Conservation (phyloP, 2,797 vertebrate species). For the Sebastes goodei region DNA sequence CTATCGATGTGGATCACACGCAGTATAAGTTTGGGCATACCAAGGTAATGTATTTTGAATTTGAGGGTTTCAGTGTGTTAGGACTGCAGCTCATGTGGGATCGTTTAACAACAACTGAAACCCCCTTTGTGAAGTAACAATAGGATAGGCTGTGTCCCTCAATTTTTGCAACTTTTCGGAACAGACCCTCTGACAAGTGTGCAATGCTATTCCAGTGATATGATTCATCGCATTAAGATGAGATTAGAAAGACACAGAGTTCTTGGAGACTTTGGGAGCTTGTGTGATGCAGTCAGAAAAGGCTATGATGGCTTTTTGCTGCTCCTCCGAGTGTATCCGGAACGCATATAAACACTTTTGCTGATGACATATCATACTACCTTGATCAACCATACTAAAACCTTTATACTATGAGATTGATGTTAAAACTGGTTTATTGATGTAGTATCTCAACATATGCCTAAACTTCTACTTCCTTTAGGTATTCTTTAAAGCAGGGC, state of each 20-base stretch:
- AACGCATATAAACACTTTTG: too few species aligned
- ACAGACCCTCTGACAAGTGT: background rate
- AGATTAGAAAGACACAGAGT: too few species aligned
- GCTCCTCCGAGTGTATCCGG: too few species aligned
- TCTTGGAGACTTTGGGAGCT: too few species aligned
- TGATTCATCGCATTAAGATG: background rate
- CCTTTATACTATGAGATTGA: background rate
- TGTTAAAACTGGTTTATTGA: background rate
- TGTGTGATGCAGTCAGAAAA: background rate
- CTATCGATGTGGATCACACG: constrained; percentile 88
- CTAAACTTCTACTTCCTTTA: constrained; percentile 22
- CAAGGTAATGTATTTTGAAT: constrained; percentile 79
- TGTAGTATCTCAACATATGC: background rate
- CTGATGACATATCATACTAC: background rate
- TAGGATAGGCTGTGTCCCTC: background rate
- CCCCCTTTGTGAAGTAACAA: background rate
- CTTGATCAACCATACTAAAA: background rate
- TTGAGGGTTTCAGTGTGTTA: background rate
- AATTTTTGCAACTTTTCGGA: too few species aligned
- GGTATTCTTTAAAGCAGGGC: constrained; percentile 89
- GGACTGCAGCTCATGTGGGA: background rate
- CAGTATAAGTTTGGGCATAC: constrained; percentile 92
- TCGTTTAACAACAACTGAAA: background rate
- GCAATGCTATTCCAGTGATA: background rate
- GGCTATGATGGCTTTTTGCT: background rate